These are phyloP conservation scores for Escarpia spicata DNA, from an alignment of 2,888 invertebrate genomes.

Conservation along the genomic window DNA sequence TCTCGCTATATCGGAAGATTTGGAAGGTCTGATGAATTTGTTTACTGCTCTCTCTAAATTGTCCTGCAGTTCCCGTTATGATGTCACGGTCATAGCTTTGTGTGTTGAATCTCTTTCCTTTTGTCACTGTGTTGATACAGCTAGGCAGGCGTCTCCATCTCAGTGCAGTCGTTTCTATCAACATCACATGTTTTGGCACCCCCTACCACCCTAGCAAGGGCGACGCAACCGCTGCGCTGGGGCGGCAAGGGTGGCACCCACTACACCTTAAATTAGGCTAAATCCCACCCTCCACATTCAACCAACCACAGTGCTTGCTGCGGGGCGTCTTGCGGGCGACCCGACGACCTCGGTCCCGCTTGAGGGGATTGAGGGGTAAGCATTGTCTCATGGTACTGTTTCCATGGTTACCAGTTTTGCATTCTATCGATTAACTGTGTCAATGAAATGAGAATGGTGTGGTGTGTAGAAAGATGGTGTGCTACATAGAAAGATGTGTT, in stretches of 20 bases:
- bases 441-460: not conserved
- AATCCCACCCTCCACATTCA: not conserved
- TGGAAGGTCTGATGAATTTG: not conserved
- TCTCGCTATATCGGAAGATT: too few relatives aligned
- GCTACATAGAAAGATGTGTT: not conserved
- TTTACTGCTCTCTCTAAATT: not conserved
- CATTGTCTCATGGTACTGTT: conserved; percentile 22
- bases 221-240: conserved; percentile 12
- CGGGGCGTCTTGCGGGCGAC: not conserved
- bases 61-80: not conserved
- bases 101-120: conserved; percentile 10
- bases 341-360: conserved; percentile 20
- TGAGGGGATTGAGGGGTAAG: conserved; percentile 26
- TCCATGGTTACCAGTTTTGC: conserved; percentile 4
- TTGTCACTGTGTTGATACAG: conserved; percentile 13
- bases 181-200: conserved; percentile 16
- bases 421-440: not conserved
- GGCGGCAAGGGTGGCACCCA: conserved; percentile 2
- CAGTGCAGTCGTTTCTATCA: conserved; percentile 9
- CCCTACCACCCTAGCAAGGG: conserved; percentile 13
- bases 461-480: not conserved
- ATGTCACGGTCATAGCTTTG: conserved; percentile 16
- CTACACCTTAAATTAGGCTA: conserved; percentile 11
- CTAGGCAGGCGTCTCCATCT: not conserved
- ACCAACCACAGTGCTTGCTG: conserved; percentile 18